phyloP scores from a whole-genome alignment of 1,140 invertebrate species.

The Neodiprion lecontei region DNA sequence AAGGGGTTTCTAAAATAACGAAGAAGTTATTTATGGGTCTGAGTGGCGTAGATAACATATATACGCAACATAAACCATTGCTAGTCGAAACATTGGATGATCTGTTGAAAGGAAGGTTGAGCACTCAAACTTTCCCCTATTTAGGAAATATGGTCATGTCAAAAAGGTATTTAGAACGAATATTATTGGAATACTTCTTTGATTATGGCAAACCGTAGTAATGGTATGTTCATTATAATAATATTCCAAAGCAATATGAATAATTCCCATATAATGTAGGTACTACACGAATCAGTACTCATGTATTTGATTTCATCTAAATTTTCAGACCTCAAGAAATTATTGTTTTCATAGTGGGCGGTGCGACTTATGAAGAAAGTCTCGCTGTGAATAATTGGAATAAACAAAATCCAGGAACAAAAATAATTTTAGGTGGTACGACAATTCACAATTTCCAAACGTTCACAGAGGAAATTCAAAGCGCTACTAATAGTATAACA shows the following conservation, averaged over 20 bases:
- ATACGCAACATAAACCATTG: conserved; percentile 92
- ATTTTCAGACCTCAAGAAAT: conserved; percentile 81
- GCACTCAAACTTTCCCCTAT: conserved; percentile 83
- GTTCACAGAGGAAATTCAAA: conserved; percentile 77
- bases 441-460: conserved; percentile 88
- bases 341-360: conserved; percentile 95
- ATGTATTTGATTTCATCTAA: conserved; percentile 12
- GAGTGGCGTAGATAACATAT: conserved; percentile 96
- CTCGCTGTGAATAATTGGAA: conserved; percentile 86
- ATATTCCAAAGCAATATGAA: neutral
- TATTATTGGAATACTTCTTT: neutral
- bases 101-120: conserved; percentile 85
- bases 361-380: conserved; percentile 97
- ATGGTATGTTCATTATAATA: conserved; percentile 9
- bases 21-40: conserved; percentile 87
- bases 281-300: conserved; percentile 18
- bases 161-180: conserved; percentile 40
- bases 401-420: conserved; percentile 74
- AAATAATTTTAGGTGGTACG: conserved; percentile 89
- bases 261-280: conserved; percentile 15
- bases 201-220: too few species aligned
- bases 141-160: conserved; percentile 66
- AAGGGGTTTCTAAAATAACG: conserved; percentile 89
- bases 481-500: conserved; percentile 54
- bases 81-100: conserved; percentile 88